Base-by-base conservation (phyloP, 2,797 vertebrate genomes). In the Sus cebifrons region DNA sequence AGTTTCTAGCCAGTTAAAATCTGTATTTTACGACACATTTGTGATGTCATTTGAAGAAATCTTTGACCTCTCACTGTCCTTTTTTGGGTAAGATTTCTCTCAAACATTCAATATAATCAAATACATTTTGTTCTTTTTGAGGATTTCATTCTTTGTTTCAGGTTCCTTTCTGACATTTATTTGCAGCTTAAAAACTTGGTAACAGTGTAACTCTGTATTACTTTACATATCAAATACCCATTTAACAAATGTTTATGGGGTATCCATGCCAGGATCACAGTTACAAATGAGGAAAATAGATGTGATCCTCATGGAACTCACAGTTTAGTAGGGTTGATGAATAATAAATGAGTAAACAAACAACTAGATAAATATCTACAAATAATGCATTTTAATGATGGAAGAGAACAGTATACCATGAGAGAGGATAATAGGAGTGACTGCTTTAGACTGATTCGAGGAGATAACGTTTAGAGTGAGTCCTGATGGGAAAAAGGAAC, bases 131-230 rank as follows among this genome's bases (percentile, higher is more conserved):
- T 87, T 94, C 25, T 88, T 91, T 77, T 52, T 86, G 70, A 86
- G 18, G n/a, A 92, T 13, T 74, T 11, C 21, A 27, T 67, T 21
- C 32, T 75, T 64, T 68, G 36, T 75, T 97, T 96, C 17, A 78
- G 29, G 90, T 82, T 96, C 56, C 56, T 86, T 91, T 87, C 81
- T 83, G 70, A 78, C 25, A 77, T 94, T 94, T 92, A 82, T 78
- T 62, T 86, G n/a, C 25, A 65, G 4, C 78, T 94, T 89, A 89
- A 17, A 71, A 78, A 71, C 64, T 82, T 82, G 58, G 32, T 74
- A 78, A 64, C 29, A 64, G 7, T 82, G 15, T 92, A 86, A 82
- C 54, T 74, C 36, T 67, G 21, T 56, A 65, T 89, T 44, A n/a
- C 65, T 95, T 84, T 10, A 60, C 56, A 32, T 81, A 81, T 32